Conservation (phyloP, 2,113 vertebrate genomes). For the Xenus cinereus region DNA sequence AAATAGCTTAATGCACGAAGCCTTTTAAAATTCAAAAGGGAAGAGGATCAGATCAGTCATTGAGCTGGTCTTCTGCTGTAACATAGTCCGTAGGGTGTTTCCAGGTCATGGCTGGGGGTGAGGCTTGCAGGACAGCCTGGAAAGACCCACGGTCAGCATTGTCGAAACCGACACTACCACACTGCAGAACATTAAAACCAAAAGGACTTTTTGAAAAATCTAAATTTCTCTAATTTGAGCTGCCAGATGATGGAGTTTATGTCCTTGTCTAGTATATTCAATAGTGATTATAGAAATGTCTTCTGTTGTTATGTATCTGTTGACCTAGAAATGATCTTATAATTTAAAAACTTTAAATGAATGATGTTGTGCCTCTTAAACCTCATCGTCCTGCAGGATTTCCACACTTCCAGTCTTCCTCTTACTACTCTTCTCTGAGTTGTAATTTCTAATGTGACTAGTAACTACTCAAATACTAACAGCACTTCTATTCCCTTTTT, state of each 20-base stretch:
- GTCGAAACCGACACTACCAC: neutral
- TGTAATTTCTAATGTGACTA: neutral
- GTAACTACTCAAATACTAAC: neutral
- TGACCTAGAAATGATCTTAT: neutral
- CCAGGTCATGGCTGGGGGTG: neutral
- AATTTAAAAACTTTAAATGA: neutral
- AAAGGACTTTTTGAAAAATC: neutral
- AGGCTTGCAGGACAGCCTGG: neutral
- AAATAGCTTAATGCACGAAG: neutral
- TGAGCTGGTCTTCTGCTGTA: neutral
- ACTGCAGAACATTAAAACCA: neutral
- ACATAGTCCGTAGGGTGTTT: neutral
- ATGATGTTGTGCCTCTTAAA: neutral
- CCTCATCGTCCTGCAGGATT: neutral
- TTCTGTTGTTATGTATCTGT: neutral
- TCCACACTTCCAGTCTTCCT: neutral
- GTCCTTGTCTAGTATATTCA: neutral
- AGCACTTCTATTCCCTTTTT: neutral
- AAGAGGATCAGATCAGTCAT: neutral
- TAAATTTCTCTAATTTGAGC: neutral
- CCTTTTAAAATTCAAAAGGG: neutral
- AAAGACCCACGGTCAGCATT: rapidly evolving
- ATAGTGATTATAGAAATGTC: neutral
- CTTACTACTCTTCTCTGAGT: neutral
- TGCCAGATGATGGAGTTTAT: neutral